Conservation (phyloP, 2,888 invertebrate genomes). For the Anthophora plumipes region DNA sequence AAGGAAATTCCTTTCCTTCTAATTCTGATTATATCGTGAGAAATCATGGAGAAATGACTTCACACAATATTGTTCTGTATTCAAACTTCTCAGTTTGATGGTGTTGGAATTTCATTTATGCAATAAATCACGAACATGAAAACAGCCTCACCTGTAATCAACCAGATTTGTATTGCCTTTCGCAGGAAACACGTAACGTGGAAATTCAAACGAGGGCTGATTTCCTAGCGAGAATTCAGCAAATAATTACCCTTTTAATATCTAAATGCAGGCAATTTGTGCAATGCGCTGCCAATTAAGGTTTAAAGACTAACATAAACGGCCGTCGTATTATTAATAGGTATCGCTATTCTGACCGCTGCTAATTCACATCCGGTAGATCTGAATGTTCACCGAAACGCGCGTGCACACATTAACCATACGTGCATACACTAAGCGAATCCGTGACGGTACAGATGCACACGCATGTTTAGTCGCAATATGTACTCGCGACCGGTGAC, state of each 20-base stretch:
- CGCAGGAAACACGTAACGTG: neutral
- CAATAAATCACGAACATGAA: conserved; percentile 26
- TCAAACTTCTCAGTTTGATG: too few species aligned
- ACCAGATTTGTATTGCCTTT: neutral
- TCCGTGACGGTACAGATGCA: conserved; percentile 32
- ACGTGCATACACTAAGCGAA: neutral
- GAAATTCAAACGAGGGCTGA: neutral
- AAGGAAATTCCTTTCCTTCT: too few species aligned
- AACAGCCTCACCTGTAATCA: conserved; percentile 10
- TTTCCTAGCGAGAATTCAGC: conserved; percentile 10
- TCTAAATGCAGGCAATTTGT: conserved; percentile 25
- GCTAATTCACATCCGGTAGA: conserved; percentile 57
- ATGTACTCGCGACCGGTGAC: conserved; percentile 60
- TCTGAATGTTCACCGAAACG: conserved; percentile 19
- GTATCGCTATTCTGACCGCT: conserved; percentile 23
- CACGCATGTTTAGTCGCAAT: conserved; percentile 37
- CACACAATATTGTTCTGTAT: too few species aligned
- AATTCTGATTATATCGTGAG: too few species aligned
- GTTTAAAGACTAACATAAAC: conserved; percentile 50
- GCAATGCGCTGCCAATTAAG: conserved; percentile 33
- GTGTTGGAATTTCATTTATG: neutral
- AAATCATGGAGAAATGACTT: too few species aligned
- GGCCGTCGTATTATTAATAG: conserved; percentile 41
- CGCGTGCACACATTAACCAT: neutral
- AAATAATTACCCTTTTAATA: conserved; percentile 48